A percentile compares a stretch with the other conserved stretches of the same genome.
Evolutionary conservation across 2,113 vertebrate genomes (phyloP).

Genomic region (Lynx canadensis): DNA sequence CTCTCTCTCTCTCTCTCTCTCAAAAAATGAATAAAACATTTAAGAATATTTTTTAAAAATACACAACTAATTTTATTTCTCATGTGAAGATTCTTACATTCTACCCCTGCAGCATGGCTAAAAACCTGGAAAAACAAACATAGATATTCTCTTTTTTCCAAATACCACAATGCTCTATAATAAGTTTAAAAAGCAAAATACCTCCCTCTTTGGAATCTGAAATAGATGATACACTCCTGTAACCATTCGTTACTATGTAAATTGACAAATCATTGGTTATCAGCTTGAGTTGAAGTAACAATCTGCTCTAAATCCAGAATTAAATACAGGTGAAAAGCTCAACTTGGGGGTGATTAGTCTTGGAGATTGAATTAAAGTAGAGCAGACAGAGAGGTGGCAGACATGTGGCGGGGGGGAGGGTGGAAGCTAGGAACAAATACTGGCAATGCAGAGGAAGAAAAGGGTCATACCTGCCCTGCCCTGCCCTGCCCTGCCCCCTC

Average conservation of each 20-base stretch:
- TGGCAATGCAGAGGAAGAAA: not conserved
- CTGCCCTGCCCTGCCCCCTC: not conserved
- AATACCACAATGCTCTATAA: not conserved
- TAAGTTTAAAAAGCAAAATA: not conserved
- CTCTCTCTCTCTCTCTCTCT: too few species aligned
- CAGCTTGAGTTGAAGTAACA: not conserved
- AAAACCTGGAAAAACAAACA: not conserved
- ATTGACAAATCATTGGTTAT: not conserved
- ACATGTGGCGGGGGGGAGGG: too few species aligned
- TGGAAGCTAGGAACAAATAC: not conserved
- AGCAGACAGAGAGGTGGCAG: not conserved
- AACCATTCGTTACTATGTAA: not conserved
- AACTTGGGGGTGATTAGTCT: not conserved
- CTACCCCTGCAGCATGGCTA: not conserved
- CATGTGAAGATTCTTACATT: not conserved
- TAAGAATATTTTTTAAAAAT: not conserved
- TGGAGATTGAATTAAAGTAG: not conserved
- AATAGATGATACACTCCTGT: not conserved
- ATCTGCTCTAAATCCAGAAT: not conserved
- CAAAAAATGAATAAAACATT: too few species aligned
- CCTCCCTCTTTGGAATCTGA: not conserved
- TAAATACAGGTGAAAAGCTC: not conserved
- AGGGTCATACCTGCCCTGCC: not conserved
- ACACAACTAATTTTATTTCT: not conserved
- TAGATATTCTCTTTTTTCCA: not conserved